Conservation (phyloP, 2,113 vertebrate genomes). For the Daboia siamensis region DNA sequence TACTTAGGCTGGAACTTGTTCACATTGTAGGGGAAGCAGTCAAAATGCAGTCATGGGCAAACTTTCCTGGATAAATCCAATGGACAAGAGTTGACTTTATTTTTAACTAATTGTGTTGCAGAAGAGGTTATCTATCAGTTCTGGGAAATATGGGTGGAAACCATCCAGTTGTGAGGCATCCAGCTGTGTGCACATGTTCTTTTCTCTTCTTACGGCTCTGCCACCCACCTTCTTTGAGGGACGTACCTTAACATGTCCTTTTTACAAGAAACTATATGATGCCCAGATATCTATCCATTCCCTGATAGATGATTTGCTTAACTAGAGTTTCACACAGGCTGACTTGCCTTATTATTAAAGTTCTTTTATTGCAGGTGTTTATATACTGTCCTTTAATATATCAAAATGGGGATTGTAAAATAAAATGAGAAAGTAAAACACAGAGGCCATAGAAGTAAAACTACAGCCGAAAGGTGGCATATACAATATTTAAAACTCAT, state of each 20-base stretch:
- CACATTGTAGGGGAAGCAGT: not conserved
- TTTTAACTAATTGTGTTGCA: not conserved
- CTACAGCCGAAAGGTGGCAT: not conserved
- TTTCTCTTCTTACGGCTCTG: not conserved
- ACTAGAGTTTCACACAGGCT: no score
- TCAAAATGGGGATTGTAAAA: not conserved
- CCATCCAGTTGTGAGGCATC: not conserved
- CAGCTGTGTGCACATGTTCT: not conserved
- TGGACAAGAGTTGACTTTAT: not conserved
- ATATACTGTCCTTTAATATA: not conserved
- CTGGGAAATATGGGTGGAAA: not conserved
- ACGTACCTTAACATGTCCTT: not conserved
- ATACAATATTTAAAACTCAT: not conserved
- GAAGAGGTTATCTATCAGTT: not conserved
- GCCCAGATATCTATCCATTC: not conserved
- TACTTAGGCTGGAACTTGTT: not conserved
- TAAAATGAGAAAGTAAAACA: not conserved
- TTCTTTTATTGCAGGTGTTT: not conserved
- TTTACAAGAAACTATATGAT: not conserved
- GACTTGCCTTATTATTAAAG: not conserved
- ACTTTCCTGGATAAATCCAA: not conserved
- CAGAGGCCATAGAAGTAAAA: not conserved
- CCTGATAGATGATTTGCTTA: not conserved
- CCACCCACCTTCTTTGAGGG: not conserved
- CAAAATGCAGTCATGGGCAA: not conserved